Evolutionary conservation across 2,113 vertebrate genomes (phyloP).

Genomic region (Myrmophylax atrothorax): DNA sequence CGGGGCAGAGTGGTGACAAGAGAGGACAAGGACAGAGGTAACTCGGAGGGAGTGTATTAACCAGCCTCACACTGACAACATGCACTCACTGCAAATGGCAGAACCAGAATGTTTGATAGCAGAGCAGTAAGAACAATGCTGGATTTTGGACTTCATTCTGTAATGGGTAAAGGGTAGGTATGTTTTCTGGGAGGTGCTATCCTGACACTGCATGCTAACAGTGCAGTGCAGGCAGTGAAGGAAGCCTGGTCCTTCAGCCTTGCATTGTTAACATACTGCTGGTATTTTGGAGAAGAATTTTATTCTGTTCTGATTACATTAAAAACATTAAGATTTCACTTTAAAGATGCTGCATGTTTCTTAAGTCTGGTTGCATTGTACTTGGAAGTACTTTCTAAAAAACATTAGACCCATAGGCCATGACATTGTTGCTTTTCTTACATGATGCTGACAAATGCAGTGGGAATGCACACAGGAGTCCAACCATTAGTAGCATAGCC

Average conservation of each 20-base stretch:
- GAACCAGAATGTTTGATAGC: neutral
- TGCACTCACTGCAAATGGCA: neutral
- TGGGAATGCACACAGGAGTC: neutral
- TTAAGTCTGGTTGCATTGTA: neutral
- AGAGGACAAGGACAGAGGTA: neutral
- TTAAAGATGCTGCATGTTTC: neutral
- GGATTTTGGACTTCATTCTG: neutral
- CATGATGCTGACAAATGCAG: neutral
- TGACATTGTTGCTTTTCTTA: neutral
- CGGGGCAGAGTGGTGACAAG: neutral
- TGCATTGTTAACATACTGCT: rapidly evolving
- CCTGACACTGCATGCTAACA: rapidly evolving
- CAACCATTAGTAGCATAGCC: neutral
- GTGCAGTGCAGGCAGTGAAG: too few species aligned
- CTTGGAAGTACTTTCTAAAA: neutral
- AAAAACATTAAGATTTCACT: neutral
- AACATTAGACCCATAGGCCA: rapidly evolving
- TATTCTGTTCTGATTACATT: neutral
- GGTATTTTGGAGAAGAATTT: neutral
- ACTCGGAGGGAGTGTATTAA: rapidly evolving
- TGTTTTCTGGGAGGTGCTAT: neutral
- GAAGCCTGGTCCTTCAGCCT: neutral
- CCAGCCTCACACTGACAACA: neutral
- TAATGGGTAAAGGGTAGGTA: neutral
- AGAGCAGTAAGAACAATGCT: neutral